Conservation (phyloP, 2,888 invertebrate genomes). For the Tinea trinotella region DNA sequence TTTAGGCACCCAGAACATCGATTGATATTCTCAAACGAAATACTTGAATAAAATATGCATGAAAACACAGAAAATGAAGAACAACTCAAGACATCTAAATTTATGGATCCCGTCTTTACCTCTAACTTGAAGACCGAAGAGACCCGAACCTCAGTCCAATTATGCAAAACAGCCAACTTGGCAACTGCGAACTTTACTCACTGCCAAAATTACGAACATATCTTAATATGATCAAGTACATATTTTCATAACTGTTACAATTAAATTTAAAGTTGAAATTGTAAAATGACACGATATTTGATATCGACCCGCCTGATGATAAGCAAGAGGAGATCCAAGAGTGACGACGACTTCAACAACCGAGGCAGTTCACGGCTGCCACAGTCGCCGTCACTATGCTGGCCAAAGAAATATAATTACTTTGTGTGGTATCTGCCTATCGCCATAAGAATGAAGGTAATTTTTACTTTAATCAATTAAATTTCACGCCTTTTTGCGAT, state of each 20-base stretch:
- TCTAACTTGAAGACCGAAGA: constrained; percentile 21
- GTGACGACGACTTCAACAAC: no score
- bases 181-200: constrained; percentile 45
- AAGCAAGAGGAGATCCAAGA: no score
- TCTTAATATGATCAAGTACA: constrained; percentile 34
- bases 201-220: constrained; percentile 40
- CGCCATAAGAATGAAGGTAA: no score
- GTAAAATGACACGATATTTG: no score
- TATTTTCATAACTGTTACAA: not conserved
- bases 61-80: constrained; percentile 14
- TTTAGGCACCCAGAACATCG: not conserved
- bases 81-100: constrained; percentile 12
- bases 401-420: no score
- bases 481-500: no score
- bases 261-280: not conserved
- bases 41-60: constrained; percentile 11
- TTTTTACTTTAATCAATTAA: no score
- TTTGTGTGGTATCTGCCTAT: no score
- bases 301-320: no score
- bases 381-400: no score
- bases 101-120: constrained; percentile 25
- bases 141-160: constrained; percentile 36
- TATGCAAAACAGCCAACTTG: constrained; percentile 48
- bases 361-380: no score
- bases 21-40: not conserved